Evolutionary conservation across 1,140 invertebrate genomes (phyloP).

Genomic region (Rhopalosiphum maidis): DNA sequence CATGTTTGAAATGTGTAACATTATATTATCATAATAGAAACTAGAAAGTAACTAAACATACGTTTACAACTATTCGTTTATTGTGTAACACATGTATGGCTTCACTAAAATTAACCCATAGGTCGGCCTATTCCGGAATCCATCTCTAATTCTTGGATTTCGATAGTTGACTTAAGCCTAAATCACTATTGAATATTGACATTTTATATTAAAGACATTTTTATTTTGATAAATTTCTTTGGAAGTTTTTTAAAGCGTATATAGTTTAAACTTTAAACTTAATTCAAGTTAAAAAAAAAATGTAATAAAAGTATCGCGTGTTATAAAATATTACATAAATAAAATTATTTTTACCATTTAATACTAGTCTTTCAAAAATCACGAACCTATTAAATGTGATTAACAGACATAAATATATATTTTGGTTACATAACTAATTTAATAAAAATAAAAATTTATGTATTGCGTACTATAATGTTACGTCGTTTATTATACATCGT

Average conservation of each 20-base stretch:
- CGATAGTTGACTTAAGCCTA: neutral
- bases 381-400: neutral
- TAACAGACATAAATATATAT: neutral
- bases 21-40: too few relatives aligned
- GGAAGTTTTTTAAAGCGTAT: neutral
- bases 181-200: neutral
- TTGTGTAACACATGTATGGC: neutral
- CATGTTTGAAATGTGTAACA: neutral
- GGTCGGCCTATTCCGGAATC: neutral
- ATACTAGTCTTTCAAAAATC: neutral
- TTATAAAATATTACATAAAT: neutral
- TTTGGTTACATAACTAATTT: neutral
- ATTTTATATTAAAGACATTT: neutral
- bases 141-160: neutral
- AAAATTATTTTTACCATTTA: neutral
- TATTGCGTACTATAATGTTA: too few relatives aligned
- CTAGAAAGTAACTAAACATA: neutral
- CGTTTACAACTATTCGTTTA: neutral
- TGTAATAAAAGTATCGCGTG: neutral
- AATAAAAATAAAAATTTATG: neutral
- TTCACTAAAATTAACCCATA: neutral
- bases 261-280: neutral
- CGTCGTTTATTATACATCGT: too few relatives aligned
- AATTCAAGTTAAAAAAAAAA: neutral
- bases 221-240: neutral